Evolutionary conservation across 2,113 vertebrate genomes (phyloP), one percentile per base, ranked within the genome.

Genomic region (Epinephelus moara): DNA sequence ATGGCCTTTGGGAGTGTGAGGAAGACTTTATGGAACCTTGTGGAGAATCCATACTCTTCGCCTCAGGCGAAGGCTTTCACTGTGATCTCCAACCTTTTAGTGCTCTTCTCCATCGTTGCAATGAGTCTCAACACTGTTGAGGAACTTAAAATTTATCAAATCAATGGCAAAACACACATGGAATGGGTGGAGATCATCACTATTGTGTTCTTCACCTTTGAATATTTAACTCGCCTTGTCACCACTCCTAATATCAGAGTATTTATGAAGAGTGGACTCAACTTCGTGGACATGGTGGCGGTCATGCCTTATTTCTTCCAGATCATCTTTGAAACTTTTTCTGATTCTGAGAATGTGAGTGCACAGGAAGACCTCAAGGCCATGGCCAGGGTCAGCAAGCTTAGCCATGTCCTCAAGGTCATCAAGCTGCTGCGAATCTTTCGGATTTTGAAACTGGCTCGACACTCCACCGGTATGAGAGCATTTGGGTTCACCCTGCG

Each of bases 401-500:
- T 97, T 62, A 95, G 95, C 52, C 96, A 96, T 17, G 93, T 97
- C n/a, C 93, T 97, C 52, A 96, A 96, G 84, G 88, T 97, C 23
- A 89, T 97, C 80, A 95, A 96, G 37, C 95, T 97, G 19, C 92
- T 96, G 93, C 89, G 96, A 53, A 96, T 97, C 80, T 96, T 97
- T 84, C 93, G 96, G 19, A 96, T 97, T 79, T 92, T 97, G 70
- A 97, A 97, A 82, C 93, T 97, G 86, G 97, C 96, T 0, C 95
- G 96, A 1, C 96, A 97, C 81, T 97, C 96, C 21, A 97, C 96
- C 0, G 96, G 96, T 6, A 95, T 97, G 75, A 93, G 93, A 49
- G 96, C 96, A 2, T 97, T 97, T 25, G 96, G 96, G 40, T 97
- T 97, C 90, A 97, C 97, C 25, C 89, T 97, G 49, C 93, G 95